Percentiles rank a stretch among this genome's conserved stretches.
These are phyloP conservation scores for Uria aalge DNA, from an alignment of 2,113 vertebrate genomes.

Conservation along the genomic window DNA sequence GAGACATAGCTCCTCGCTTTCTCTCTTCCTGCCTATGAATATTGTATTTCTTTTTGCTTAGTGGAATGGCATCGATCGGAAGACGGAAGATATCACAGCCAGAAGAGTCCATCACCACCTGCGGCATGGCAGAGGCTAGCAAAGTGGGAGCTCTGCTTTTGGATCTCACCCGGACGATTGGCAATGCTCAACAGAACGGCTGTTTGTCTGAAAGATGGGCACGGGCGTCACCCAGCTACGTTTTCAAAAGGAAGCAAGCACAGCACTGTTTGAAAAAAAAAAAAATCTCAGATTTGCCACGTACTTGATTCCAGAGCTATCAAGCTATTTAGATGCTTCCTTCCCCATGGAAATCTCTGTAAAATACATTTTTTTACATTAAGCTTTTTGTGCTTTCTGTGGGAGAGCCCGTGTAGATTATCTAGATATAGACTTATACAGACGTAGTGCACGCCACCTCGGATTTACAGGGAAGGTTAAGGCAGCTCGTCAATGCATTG, in stretches of 20 bases:
- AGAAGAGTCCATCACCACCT: not conserved
- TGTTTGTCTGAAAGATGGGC: not conserved
- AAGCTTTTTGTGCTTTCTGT: not conserved
- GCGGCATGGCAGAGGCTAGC: not conserved
- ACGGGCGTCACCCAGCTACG: not conserved
- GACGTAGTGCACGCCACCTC: not conserved
- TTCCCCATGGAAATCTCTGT: not conserved
- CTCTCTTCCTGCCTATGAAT: not conserved
- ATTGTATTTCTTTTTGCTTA: not conserved
- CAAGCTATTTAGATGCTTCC: not conserved
- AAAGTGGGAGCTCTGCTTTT: not conserved
- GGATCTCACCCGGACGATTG: not conserved
- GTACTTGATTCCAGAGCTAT: not conserved
- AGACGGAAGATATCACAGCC: not conserved
- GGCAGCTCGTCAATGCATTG: not conserved
- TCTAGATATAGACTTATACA: not conserved
- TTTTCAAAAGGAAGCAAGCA: not conserved
- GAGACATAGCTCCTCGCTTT: not conserved
- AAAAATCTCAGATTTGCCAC: not conserved
- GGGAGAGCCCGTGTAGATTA: not conserved
- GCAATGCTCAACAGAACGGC: not conserved
- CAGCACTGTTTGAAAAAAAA: not conserved
- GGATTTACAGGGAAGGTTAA: not conserved
- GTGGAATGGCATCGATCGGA: accelerated
- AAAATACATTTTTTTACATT: not conserved